Percentiles rank a stretch among this genome's conserved stretches.
phyloP scores from a whole-genome alignment of 1,140 invertebrate species.

The Bilobella aurantiaca region DNA sequence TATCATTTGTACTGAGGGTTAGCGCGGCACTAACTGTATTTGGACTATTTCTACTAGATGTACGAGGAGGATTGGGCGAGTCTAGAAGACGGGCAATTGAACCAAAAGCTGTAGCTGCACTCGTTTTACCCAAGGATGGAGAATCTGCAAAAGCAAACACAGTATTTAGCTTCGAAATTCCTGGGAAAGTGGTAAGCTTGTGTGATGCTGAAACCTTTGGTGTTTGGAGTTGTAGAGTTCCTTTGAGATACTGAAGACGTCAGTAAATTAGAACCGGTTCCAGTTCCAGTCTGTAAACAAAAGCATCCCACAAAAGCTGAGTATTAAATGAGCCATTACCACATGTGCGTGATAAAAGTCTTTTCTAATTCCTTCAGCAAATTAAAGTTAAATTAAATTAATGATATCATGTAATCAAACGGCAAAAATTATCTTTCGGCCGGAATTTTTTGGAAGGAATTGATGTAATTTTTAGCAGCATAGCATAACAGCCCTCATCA shows the following conservation, averaged over 20 bases:
- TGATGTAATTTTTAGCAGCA: no score
- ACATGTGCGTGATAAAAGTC: no score
- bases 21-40: constrained; percentile 8
- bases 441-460: no score
- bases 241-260: neutral
- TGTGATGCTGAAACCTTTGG: neutral
- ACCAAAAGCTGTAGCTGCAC: constrained; percentile 28
- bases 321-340: neutral
- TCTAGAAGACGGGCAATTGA: constrained; percentile 33
- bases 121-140: no score
- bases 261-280: neutral
- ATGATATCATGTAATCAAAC: no score
- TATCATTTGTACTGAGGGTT: constrained; percentile 15
- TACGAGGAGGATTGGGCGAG: constrained; percentile 6
- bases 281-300: neutral
- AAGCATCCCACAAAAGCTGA: neutral
- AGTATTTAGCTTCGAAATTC: no score
- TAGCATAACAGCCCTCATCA: no score
- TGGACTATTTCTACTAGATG: constrained; percentile 16
- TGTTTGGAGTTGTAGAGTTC: neutral
- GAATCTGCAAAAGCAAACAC: no score
- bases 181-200: no score
- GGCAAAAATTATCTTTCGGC: no score
- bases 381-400: no score
- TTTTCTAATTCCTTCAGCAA: no score